These are phyloP conservation scores for Gastrophryne carolinensis DNA, from an alignment of 2,797 vertebrate genomes.

Conservation along the genomic window DNA sequence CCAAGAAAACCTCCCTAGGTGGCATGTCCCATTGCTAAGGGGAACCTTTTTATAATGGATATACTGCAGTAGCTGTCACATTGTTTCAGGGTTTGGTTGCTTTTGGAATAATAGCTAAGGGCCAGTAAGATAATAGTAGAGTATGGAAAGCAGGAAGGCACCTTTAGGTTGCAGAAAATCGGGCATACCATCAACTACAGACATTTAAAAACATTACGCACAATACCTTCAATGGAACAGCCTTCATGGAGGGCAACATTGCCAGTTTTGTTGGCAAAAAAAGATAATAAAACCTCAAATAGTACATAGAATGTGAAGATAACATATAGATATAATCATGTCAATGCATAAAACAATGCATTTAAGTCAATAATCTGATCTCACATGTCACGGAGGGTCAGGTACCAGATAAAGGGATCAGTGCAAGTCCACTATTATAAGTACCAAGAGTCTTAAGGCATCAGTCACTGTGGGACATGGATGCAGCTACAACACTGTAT, in stretches of 20 bases:
- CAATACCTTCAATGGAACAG: slow-evolving; percentile 6
- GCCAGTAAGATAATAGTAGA: too few species aligned
- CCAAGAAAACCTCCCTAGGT: too few species aligned
- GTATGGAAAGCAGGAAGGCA: too few species aligned
- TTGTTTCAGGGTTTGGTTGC: too few species aligned
- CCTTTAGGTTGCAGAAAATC: neutral
- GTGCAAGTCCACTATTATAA: neutral
- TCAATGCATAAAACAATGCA: neutral
- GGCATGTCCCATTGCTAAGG: too few species aligned
- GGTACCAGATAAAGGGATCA: slow-evolving; percentile 17
- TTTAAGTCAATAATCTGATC: neutral
- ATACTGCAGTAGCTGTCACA: too few species aligned
- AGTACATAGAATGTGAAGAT: slow-evolving; percentile 14
- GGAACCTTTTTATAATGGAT: too few species aligned
- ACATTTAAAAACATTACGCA: neutral
- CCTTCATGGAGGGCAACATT: slow-evolving; percentile 33
- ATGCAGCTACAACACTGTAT: neutral
- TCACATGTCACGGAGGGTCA: neutral
- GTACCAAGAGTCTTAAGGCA: slow-evolving; percentile 24
- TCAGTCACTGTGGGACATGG: neutral
- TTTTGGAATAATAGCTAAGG: too few species aligned
- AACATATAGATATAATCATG: slow-evolving; percentile 41
- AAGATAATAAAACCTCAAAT: neutral
- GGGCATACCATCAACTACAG: neutral
- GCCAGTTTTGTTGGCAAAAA: slow-evolving; percentile 4